Evolutionary conservation across 2,113 vertebrate species (phyloP), one percentile per base, ranked within the genome.

Genomic region (Nematolebias whitei): DNA sequence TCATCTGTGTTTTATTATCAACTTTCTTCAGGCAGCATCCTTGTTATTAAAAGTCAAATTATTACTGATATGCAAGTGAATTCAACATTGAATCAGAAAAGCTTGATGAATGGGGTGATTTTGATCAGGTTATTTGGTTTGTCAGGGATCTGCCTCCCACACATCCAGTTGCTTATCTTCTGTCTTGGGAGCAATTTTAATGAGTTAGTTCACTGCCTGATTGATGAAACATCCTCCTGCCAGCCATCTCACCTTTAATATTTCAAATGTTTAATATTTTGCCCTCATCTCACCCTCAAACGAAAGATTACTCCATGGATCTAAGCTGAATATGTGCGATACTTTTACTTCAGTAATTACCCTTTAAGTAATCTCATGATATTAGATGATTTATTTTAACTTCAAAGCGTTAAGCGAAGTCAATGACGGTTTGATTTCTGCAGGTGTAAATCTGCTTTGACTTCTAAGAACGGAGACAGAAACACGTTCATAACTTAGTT

Each of bases 121-220:
- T 71, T 50, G 73, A 82, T 84, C 77, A 85, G 51, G 75, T 85
- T 68, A 68, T 86, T 84, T 68, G 68, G 67, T 79, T 82, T 71
- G 67, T 83, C 80, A 77, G 14, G 73, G 68, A 70, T 54, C 58
- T 48, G 3, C 55, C 26, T 55, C 74, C 55, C 74, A 41, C 58
- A 66, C 63, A 73, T 69, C 74, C 69, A 8, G 12, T 64, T 85
- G 76, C 86, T 84, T 88, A 87, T 89, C 85, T 84, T 43, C 65
- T 64, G 79, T 78, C 86, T 86, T 79, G 24, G 54, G 85, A 90
- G 86, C 71, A 73, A 76, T 88, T 91, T 90, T 92, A 92, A 92
- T 91, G 83, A 91, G 87, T 85, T 80, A 79, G 87, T 90, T 89
- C 85, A 89, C 89, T 85, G 65, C 75, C 19, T 56, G 75, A 74